These are phyloP conservation scores for Plectrocnemia conspersa DNA, from an alignment of 1,140 invertebrate genomes.

Conservation along the genomic window DNA sequence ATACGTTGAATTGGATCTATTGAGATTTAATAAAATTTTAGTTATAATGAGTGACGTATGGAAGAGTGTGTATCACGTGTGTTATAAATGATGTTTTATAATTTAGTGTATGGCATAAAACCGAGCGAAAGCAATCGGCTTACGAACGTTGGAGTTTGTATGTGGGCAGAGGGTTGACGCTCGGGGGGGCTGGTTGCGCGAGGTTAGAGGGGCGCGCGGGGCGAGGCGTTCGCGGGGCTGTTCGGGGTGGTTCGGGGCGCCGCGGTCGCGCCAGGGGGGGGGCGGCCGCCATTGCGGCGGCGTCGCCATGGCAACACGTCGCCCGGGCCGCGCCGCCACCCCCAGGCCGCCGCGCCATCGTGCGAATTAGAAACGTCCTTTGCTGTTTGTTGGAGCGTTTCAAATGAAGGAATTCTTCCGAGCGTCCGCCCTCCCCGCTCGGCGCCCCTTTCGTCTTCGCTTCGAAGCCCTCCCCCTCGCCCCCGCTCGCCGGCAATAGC, in stretches of 20 bases:
- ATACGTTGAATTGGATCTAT: too few relatives aligned
- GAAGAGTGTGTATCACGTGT: too few relatives aligned
- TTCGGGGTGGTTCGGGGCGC: slow-evolving; percentile 6
- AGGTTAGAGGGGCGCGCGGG: slow-evolving; percentile 26
- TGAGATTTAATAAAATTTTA: too few relatives aligned
- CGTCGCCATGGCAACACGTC: slow-evolving; percentile 33
- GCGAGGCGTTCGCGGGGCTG: slow-evolving; percentile 14
- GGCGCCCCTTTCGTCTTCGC: neutral
- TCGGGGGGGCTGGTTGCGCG: slow-evolving; percentile 20
- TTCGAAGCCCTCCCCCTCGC: neutral
- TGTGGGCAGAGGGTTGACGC: slow-evolving; percentile 5
- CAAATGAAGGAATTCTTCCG: slow-evolving; percentile 37
- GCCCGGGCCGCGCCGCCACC: slow-evolving; percentile 26
- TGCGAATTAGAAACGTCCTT: slow-evolving; percentile 37
- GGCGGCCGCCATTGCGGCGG: slow-evolving; percentile 35
- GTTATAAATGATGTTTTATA: too few relatives aligned
- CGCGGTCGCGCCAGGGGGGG: slow-evolving; percentile 8
- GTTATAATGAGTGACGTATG: too few relatives aligned
- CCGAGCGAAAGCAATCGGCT: slow-evolving; percentile 18
- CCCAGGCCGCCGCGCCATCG: slow-evolving; percentile 10
- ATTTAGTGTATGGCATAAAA: slow-evolving; percentile 12
- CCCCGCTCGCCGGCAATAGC: slow-evolving; percentile 2
- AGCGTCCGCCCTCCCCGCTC: slow-evolving; percentile 22
- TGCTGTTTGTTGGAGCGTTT: slow-evolving; percentile 35
- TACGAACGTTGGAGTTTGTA: slow-evolving; percentile 12